A percentile compares a stretch with the other conserved stretches of the same genome.
Conservation (phyloP, 2,888 invertebrate genomes). For the Spisula subtruncata region DNA sequence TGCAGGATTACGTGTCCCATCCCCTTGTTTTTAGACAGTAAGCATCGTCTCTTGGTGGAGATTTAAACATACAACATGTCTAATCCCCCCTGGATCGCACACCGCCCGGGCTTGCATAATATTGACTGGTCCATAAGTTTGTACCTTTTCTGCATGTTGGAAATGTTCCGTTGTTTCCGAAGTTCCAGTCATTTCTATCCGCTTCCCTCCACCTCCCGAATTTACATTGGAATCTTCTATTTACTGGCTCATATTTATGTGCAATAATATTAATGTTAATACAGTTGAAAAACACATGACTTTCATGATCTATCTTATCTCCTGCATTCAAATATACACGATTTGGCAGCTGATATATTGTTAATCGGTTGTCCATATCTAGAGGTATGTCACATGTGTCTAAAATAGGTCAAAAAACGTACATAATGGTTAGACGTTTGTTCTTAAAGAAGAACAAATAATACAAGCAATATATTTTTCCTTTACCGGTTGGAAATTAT, state of each 20-base stretch:
- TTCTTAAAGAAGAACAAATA: too few species aligned
- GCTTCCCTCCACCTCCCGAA: background rate
- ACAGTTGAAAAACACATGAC: slow-evolving; percentile 17
- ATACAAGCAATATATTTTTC: too few species aligned
- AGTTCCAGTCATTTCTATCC: slow-evolving; percentile 14
- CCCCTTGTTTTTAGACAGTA: too few species aligned
- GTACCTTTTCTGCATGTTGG: slow-evolving; percentile 34
- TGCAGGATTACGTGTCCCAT: too few species aligned
- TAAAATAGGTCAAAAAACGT: background rate
- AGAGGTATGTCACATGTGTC: slow-evolving; percentile 18
- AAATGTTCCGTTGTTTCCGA: slow-evolving; percentile 29
- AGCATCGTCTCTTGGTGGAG: too few species aligned
- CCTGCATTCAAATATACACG: background rate
- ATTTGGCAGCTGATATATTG: background rate
- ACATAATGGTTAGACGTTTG: too few species aligned
- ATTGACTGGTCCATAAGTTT: too few species aligned
- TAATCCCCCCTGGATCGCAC: too few species aligned
- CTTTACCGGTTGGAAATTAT: too few species aligned
- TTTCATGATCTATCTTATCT: background rate
- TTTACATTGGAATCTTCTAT: slow-evolving; percentile 29
- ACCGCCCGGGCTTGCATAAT: too few species aligned
- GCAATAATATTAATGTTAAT: background rate
- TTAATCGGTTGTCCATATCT: background rate
- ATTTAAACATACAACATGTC: too few species aligned
- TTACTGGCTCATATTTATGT: slow-evolving; percentile 7